A percentile compares a stretch with the other conserved stretches of the same genome.
Conservation (phyloP, 2,113 vertebrate genomes). For the Jaculus jaculus region DNA sequence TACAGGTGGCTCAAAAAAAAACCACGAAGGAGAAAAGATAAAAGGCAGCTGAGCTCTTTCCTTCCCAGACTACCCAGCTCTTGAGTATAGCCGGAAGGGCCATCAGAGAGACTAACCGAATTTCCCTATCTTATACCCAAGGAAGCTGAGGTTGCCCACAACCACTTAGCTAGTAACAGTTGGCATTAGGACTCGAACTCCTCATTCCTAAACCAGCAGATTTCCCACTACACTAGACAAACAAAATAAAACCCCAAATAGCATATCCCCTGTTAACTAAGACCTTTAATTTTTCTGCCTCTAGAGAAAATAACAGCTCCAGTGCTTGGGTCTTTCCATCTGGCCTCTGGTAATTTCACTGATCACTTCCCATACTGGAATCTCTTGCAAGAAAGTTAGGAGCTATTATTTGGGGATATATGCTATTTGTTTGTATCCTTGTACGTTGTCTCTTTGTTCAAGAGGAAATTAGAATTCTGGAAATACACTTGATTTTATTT, state of each 20-base stretch:
- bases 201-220: slow-evolving; percentile 4
- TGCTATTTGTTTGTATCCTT: slow-evolving; percentile 59
- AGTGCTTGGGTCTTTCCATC: slow-evolving; percentile 22
- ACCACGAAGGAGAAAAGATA: background rate
- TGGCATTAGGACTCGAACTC: background rate
- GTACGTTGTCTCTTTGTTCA: slow-evolving; percentile 54
- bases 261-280: slow-evolving; percentile 10
- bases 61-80: background rate
- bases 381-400: slow-evolving; percentile 26
- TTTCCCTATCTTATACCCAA: background rate
- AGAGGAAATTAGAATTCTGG: slow-evolving; percentile 69
- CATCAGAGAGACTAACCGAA: background rate
- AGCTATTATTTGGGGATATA: slow-evolving; percentile 47
- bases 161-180: slow-evolving; percentile 23
- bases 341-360: slow-evolving; percentile 28
- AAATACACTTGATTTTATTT: slow-evolving; percentile 58
- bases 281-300: slow-evolving; percentile 41
- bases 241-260: slow-evolving; percentile 55
- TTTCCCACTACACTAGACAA: background rate
- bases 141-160: background rate
- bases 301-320: slow-evolving; percentile 37
- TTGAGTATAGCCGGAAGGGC: background rate
- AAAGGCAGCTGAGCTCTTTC: background rate
- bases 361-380: slow-evolving; percentile 5
- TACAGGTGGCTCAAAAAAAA: slow-evolving; percentile 33